These are phyloP conservation scores for Pedicia rivosa DNA, from an alignment of 2,888 invertebrate genomes.

Conservation along the genomic window DNA sequence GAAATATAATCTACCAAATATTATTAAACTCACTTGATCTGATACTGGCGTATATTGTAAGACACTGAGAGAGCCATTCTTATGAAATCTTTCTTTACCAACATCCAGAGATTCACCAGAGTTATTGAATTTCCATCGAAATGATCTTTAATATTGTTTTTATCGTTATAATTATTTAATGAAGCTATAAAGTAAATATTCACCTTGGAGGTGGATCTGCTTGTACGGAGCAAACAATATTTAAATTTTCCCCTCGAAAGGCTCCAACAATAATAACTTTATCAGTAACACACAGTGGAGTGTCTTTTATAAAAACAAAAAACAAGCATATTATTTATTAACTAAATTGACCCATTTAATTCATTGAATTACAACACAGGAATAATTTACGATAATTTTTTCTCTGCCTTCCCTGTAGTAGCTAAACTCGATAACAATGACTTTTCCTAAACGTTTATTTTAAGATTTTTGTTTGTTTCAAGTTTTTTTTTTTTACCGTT, in stretches of 20 bases:
- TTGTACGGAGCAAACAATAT: slow-evolving; percentile 79
- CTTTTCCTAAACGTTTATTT: too few species aligned
- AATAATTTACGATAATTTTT: too few species aligned
- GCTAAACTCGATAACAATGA: too few species aligned
- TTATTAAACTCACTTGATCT: slow-evolving; percentile 24
- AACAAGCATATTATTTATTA: too few species aligned
- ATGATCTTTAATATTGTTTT: slow-evolving; percentile 37
- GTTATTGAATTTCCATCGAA: slow-evolving; percentile 91
- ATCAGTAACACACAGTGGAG: slow-evolving; percentile 64
- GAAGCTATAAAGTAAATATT: not conserved
- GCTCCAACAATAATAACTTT: slow-evolving; percentile 74
- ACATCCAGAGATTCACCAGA: slow-evolving; percentile 79
- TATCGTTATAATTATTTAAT: not conserved
- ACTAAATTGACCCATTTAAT: too few species aligned
- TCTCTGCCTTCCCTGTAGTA: too few species aligned
- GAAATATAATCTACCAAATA: slow-evolving; percentile 9
- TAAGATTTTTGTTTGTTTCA: too few species aligned
- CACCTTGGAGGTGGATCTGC: slow-evolving; percentile 69
- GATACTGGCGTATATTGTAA: slow-evolving; percentile 48
- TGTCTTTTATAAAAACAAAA: slow-evolving; percentile 44
- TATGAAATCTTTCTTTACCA: slow-evolving; percentile 58
- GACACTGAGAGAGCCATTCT: slow-evolving; percentile 58
- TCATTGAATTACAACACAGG: too few species aligned
- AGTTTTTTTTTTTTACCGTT: too few species aligned
- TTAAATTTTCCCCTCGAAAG: slow-evolving; percentile 70